These are phyloP conservation scores for Charanyca ferruginea DNA, from an alignment of 2,888 invertebrate species.

Conservation along the genomic window DNA sequence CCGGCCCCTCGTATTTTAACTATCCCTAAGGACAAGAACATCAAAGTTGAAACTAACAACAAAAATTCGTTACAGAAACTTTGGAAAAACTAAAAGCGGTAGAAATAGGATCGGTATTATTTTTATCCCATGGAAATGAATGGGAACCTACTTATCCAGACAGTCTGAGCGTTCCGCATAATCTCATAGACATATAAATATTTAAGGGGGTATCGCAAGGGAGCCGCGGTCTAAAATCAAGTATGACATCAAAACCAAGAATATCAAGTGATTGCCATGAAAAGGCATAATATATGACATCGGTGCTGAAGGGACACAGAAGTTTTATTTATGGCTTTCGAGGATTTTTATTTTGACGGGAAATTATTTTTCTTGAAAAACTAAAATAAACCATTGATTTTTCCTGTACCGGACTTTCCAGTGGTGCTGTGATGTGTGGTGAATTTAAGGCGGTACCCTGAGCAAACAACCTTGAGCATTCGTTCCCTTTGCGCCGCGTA, in stretches of 20 bases:
- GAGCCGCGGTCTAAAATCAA: constrained; percentile 23
- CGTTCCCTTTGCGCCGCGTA: too few relatives aligned
- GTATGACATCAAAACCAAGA: constrained; percentile 34
- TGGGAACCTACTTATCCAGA: constrained; percentile 8
- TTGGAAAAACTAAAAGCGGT: constrained; percentile 39
- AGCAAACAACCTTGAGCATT: too few relatives aligned
- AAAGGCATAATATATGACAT: constrained; percentile 37
- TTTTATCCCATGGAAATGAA: constrained; percentile 33
- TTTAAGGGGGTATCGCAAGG: constrained; percentile 12
- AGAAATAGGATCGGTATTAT: constrained; percentile 26
- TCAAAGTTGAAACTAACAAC: constrained; percentile 64
- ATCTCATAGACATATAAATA: constrained; percentile 36
- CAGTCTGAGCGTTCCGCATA: constrained; percentile 12
- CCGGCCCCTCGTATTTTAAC: constrained; percentile 66
- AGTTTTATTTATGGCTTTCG: too few relatives aligned
- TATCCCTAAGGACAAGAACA: constrained; percentile 65
- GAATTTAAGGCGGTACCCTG: too few relatives aligned
- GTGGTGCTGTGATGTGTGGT: too few relatives aligned
- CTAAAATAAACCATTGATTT: too few relatives aligned
- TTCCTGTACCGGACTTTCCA: too few relatives aligned
- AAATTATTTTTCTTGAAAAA: too few relatives aligned
- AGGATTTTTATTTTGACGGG: too few relatives aligned
- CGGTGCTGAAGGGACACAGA: constrained; percentile 3
- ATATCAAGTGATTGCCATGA: constrained; percentile 19
- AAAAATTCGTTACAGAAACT: constrained; percentile 63